phyloP scores from a whole-genome alignment of 2,888 invertebrate genomes.

The Charanyca ferruginea region DNA sequence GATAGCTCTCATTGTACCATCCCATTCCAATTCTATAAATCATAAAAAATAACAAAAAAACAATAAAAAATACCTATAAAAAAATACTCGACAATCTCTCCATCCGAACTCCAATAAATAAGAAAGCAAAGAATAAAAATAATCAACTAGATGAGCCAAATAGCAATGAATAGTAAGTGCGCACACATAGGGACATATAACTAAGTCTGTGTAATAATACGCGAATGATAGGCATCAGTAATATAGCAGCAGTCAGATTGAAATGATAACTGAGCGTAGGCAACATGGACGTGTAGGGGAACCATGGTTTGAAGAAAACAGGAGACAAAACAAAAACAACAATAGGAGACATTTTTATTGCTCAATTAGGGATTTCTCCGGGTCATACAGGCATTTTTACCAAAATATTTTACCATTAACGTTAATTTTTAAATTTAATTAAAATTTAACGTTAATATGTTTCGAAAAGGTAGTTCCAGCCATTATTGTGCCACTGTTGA shows the following conservation, averaged over 20 bases:
- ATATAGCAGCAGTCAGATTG: slow-evolving; percentile 60
- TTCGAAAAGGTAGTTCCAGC: too few relatives aligned
- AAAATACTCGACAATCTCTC: slow-evolving; percentile 8
- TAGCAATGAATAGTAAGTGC: slow-evolving; percentile 51
- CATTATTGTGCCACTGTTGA: too few relatives aligned
- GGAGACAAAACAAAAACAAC: slow-evolving; percentile 1
- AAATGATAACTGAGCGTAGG: slow-evolving; percentile 54
- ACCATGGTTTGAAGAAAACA: neutral
- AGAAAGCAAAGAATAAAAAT: slow-evolving; percentile 62
- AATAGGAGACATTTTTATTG: too few relatives aligned
- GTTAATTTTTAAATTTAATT: too few relatives aligned
- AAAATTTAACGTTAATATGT: too few relatives aligned
- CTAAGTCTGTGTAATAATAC: slow-evolving; percentile 60
- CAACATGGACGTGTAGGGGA: slow-evolving; percentile 36
- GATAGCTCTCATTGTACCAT: neutral
- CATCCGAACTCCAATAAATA: slow-evolving; percentile 51
- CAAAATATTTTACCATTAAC: too few relatives aligned
- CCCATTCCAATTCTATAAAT: neutral
- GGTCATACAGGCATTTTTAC: too few relatives aligned
- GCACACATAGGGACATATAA: slow-evolving; percentile 40
- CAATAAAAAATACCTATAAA: neutral
- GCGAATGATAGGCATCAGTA: slow-evolving; percentile 64
- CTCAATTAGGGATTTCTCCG: too few relatives aligned
- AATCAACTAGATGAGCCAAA: slow-evolving; percentile 59
- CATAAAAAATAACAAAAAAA: slow-evolving; percentile 7